phyloP scores from a whole-genome alignment of 2,113 vertebrate species.

The Suncus etruscus region DNA sequence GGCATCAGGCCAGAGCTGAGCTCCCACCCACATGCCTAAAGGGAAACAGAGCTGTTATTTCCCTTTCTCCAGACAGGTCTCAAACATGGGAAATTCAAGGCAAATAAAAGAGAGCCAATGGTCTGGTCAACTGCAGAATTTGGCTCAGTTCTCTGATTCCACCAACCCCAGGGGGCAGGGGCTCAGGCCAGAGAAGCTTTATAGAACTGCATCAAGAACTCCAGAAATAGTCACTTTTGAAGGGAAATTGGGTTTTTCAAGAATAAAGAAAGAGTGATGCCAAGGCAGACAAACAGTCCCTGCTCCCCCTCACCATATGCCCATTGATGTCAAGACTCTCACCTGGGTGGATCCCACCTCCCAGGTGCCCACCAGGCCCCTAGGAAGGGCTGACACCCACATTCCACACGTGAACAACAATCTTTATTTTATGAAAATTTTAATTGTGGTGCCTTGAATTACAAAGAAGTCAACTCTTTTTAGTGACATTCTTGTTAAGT shows the following conservation, averaged over 20 bases:
- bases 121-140: neutral
- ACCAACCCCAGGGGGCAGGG: neutral
- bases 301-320: neutral
- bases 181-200: conserved; percentile 56
- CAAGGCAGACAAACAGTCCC: neutral
- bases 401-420: too few relatives aligned
- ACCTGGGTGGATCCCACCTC: neutral
- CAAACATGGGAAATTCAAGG: neutral
- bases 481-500: neutral
- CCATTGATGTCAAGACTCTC: too few relatives aligned
- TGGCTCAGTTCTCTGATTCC: conserved; percentile 39
- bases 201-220: conserved; percentile 43
- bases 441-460: too few relatives aligned
- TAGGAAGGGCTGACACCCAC: neutral
- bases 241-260: conserved; percentile 48
- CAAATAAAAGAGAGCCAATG: conserved; percentile 61
- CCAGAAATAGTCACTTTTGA: conserved; percentile 64
- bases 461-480: neutral
- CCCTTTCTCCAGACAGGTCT: neutral
- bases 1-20: neutral
- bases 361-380: neutral
- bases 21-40: neutral
- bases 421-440: too few relatives aligned
- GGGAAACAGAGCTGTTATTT: neutral
- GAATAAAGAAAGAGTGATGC: neutral